Conservation (phyloP, 37 sponge, comb jelly and placozoan genomes). For the Mnemiopsis leidyi region DNA sequence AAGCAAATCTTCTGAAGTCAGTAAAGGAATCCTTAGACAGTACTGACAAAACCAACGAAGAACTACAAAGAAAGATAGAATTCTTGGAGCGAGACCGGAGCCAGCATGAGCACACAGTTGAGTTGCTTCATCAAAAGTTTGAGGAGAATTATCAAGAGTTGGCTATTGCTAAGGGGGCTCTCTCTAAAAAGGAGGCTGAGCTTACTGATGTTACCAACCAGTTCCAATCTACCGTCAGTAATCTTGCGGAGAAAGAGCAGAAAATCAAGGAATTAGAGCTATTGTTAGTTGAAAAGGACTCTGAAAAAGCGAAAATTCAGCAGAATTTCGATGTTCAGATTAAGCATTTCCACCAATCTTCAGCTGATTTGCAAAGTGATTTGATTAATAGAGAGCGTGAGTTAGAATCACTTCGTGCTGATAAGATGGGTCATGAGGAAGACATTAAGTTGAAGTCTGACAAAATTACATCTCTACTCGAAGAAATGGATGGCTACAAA, state of each 20-base stretch:
- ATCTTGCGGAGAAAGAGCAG: neutral
- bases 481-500: conserved; percentile 47
- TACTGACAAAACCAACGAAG: neutral
- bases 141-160: conserved; percentile 18
- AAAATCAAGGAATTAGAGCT: neutral
- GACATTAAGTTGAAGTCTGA: neutral
- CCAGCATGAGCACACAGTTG: conserved; percentile 23
- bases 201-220: neutral
- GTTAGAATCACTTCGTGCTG: neutral
- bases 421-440: neutral
- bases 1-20: neutral
- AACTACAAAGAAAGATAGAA: neutral
- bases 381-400: neutral
- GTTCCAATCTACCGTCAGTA: neutral
- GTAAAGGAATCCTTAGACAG: neutral
- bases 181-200: neutral
- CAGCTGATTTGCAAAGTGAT: neutral
- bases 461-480: neutral
- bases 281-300: neutral
- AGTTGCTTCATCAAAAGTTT: conserved; percentile 3
- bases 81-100: conserved; percentile 5
- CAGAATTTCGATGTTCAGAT: conserved; percentile 23
- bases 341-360: neutral
- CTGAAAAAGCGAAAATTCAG: neutral
- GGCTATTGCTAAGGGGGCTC: neutral